phyloP scores from a whole-genome alignment of 92 coral and sea anemone genomes.

The Paragorgia papillata region DNA sequence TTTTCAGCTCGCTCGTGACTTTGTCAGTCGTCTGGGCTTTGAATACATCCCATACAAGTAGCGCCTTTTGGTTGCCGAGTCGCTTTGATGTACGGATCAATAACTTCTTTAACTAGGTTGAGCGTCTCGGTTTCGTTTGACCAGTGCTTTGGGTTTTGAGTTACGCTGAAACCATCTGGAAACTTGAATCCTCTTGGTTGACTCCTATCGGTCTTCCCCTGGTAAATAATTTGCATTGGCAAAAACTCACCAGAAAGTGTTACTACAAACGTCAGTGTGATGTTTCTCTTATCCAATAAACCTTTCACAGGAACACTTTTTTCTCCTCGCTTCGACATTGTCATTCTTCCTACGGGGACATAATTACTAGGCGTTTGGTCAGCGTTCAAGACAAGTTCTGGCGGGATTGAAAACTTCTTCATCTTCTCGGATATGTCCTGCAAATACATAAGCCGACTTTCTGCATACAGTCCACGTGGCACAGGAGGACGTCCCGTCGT shows the following conservation, averaged over 20 bases:
- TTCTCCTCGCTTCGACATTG: conserved; percentile 60
- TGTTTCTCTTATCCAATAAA: conserved; percentile 54
- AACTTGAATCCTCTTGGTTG: conserved; percentile 64
- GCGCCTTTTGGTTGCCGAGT: conserved; percentile 63
- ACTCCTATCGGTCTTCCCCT: conserved; percentile 60
- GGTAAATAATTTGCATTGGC: conserved; percentile 62
- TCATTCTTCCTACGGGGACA: too few relatives aligned
- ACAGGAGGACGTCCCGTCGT: conserved; percentile 51
- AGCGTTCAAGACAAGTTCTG: too few relatives aligned
- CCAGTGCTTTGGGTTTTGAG: conserved; percentile 59
- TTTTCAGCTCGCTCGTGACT: conserved; percentile 54
- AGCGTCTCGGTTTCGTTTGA: conserved; percentile 55
- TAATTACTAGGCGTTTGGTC: not conserved
- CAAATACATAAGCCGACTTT: conserved; percentile 59
- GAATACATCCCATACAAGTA: conserved; percentile 65
- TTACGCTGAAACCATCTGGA: conserved; percentile 52
- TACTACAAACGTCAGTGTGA: conserved; percentile 56
- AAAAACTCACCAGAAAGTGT: conserved; percentile 56
- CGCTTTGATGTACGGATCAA: conserved; percentile 52
- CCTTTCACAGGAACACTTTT: conserved; percentile 61
- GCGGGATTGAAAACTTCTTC: conserved; percentile 53
- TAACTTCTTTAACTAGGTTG: conserved; percentile 54
- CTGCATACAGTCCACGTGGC: conserved; percentile 67
- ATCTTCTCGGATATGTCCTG: conserved; percentile 53
- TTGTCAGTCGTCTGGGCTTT: conserved; percentile 58